A percentile compares a stretch with the other conserved stretches of the same genome.
These are phyloP conservation scores for Epizoanthus fatuus DNA, from an alignment of 92 coral and sea anemone species.

Conservation along the genomic window DNA sequence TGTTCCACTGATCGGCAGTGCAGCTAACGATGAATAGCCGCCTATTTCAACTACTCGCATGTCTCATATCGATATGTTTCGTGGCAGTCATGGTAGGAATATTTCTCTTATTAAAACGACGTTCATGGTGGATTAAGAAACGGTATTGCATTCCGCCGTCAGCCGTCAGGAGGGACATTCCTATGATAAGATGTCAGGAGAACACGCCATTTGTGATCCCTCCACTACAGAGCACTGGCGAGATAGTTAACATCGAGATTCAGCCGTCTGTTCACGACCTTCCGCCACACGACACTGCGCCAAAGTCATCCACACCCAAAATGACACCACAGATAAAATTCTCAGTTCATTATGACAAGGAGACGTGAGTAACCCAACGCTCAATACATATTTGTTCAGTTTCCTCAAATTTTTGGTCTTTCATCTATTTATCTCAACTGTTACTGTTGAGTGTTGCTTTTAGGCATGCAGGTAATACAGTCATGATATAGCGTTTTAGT, in stretches of 20 bases:
- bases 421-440: too few relatives aligned
- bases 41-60: not conserved
- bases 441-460: too few relatives aligned
- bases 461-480: too few relatives aligned
- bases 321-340: constrained; percentile 83
- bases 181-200: constrained; percentile 60
- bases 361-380: constrained; percentile 47
- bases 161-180: constrained; percentile 39
- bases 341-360: constrained; percentile 77
- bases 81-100: constrained; percentile 15
- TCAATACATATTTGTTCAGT: not conserved
- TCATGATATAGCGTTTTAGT: too few relatives aligned
- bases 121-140: constrained; percentile 1
- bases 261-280: constrained; percentile 72
- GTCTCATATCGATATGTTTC: not conserved
- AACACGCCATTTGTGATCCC: constrained; percentile 78
- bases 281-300: constrained; percentile 41
- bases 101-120: constrained; percentile 30
- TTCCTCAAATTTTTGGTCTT: too few relatives aligned
- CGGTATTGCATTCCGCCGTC: not conserved
- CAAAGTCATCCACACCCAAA: constrained; percentile 18
- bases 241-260: constrained; percentile 75
- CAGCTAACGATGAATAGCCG: not conserved
- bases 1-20: not conserved
- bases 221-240: constrained; percentile 26